Conservation (phyloP, 2,888 invertebrate species). For the Chorisops tibialis region DNA sequence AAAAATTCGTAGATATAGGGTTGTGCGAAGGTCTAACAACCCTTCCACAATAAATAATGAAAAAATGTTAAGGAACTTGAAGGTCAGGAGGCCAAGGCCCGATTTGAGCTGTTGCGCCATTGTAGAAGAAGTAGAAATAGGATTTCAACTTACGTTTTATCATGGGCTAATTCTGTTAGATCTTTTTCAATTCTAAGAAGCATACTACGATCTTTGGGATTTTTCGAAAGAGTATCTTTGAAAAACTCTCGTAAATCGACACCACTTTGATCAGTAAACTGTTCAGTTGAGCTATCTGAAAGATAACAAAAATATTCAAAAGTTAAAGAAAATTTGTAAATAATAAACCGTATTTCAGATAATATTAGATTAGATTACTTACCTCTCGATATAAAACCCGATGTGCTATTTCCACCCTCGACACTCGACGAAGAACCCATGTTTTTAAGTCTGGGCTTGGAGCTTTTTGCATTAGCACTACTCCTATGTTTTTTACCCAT, state of each 20-base stretch:
- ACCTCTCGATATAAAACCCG: slow-evolving; percentile 60
- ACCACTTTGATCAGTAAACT: slow-evolving; percentile 68
- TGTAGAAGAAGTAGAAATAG: not conserved
- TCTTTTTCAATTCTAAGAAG: slow-evolving; percentile 86
- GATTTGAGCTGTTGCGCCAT: too few relatives aligned
- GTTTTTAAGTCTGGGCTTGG: slow-evolving; percentile 52
- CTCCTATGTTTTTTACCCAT: slow-evolving; percentile 48
- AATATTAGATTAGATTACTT: slow-evolving; percentile 33
- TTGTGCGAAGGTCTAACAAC: too few relatives aligned
- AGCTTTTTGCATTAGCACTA: slow-evolving; percentile 49
- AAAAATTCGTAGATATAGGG: too few relatives aligned
- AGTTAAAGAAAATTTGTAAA: not conserved
- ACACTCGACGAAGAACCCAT: slow-evolving; percentile 52
- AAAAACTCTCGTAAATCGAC: slow-evolving; percentile 85
- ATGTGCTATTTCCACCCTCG: slow-evolving; percentile 55
- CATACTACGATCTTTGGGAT: slow-evolving; percentile 80
- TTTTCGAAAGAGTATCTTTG: slow-evolving; percentile 85
- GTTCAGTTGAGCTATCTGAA: slow-evolving; percentile 73
- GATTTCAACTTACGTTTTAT: slow-evolving; percentile 63
- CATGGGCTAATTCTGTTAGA: slow-evolving; percentile 76
- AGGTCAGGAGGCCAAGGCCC: too few relatives aligned
- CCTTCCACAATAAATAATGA: too few relatives aligned
- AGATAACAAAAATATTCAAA: slow-evolving; percentile 23
- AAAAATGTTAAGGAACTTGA: too few relatives aligned
- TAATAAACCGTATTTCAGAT: not conserved